Evolutionary conservation across 1,140 invertebrate genomes (phyloP).

Genomic region (Nixonia krombeini): DNA sequence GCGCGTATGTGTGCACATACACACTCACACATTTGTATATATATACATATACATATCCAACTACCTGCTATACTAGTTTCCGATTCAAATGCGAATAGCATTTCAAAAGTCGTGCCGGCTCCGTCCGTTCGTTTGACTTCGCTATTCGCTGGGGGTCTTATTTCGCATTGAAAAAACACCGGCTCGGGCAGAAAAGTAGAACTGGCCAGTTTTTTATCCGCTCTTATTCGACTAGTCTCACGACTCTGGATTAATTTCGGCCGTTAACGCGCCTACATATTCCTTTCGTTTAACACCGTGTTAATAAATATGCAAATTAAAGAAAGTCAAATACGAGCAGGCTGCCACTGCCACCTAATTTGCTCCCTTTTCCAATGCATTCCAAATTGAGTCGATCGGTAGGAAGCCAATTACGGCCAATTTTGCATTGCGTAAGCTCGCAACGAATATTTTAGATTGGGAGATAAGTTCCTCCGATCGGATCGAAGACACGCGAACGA

Average conservation of each 20-base stretch:
- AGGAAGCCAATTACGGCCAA: constrained; percentile 31
- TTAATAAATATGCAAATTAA: too few relatives aligned
- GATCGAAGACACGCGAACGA: constrained; percentile 46
- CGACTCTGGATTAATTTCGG: too few relatives aligned
- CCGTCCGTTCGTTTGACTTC: background rate
- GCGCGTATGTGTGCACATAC: constrained; percentile 5
- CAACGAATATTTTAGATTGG: constrained; percentile 31
- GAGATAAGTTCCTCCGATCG: constrained; percentile 22
- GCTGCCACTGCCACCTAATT: background rate
- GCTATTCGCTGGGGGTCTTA: background rate
- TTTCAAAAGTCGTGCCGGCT: constrained; percentile 3
- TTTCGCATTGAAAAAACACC: background rate
- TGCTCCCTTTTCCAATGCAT: background rate
- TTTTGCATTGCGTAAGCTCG: constrained; percentile 42
- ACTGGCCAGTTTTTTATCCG: too few relatives aligned
- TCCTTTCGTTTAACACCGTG: too few relatives aligned
- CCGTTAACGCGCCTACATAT: too few relatives aligned
- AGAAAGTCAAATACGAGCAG: too few relatives aligned
- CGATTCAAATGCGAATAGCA: constrained; percentile 6
- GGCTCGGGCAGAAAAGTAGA: too few relatives aligned
- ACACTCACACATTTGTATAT: constrained; percentile 4
- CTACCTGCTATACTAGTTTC: background rate
- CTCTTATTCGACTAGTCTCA: too few relatives aligned
- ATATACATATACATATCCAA: background rate
- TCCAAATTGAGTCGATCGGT: constrained; percentile 37